These are phyloP conservation scores for Mesorhabditis belari DNA, from an alignment of 2,888 invertebrate genomes.

Conservation along the genomic window DNA sequence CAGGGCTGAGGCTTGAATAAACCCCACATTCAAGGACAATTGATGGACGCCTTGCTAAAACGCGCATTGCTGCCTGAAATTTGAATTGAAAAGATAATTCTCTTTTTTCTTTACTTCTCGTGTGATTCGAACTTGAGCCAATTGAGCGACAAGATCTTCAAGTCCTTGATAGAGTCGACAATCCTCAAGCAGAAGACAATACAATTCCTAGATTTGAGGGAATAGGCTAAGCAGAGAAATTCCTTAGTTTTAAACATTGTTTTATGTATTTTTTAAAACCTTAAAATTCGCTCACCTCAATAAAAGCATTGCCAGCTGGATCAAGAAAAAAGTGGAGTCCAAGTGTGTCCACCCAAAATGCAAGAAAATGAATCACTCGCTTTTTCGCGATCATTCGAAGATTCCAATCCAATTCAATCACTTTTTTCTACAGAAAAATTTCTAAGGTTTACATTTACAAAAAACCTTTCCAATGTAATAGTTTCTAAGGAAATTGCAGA, in stretches of 20 bases:
- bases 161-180: constrained; percentile 57
- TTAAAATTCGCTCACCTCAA: constrained; percentile 62
- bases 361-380: constrained; percentile 72
- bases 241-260: neutral
- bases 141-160: constrained; percentile 45
- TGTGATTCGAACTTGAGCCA: constrained; percentile 13
- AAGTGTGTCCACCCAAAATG: constrained; percentile 70
- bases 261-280: neutral
- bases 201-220: constrained; percentile 61
- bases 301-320: constrained; percentile 66
- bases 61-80: constrained; percentile 9
- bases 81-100: neutral
- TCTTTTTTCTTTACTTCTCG: constrained; percentile 14
- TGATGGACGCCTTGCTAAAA: constrained; percentile 36
- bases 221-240: neutral
- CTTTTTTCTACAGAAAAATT: constrained; percentile 1
- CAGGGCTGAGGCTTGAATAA: constrained; percentile 31
- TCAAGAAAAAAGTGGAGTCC: constrained; percentile 72
- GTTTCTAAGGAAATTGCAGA: constrained; percentile 59
- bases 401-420: neutral
- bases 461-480: constrained; percentile 39
- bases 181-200: constrained; percentile 68
- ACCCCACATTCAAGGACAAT: constrained; percentile 48
- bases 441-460: constrained; percentile 5
- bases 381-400: constrained; percentile 55